Evolutionary conservation across 2,797 vertebrate species (phyloP), one percentile per base, ranked within the genome.

Genomic region (Halcyon smyrnensis): DNA sequence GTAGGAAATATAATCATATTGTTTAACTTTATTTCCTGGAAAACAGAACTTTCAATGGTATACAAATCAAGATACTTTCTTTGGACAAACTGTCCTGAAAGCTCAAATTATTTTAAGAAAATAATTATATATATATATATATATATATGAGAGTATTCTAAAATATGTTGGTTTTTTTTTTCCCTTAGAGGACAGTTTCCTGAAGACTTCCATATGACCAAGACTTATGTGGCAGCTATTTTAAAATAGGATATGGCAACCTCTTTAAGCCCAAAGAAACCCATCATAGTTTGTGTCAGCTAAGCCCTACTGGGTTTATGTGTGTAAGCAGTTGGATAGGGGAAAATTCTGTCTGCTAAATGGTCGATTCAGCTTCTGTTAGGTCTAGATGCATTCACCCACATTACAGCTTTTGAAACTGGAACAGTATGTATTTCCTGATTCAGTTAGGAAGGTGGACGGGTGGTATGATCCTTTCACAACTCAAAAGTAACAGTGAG

Each of bases 161-260:
- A 57, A 30, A 51, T 30, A 48, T 4, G 19, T 13, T 51, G 50
- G 30, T 4, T 3, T 0, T 3, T 39, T 71, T 84, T 94, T 77
- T 36, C 51, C 63, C 60, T 92, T 89, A 84, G 21, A 90, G 68
- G 77, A 76, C 64, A 79, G 9, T 94, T 96, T 98, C 89, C 88
- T 96, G 87, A 89, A 96, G 91, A 68, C 90, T 70, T n/a, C 73
- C 91, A 94, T 97, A 91, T 89, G 94, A 98, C 69, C 85, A 94
- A 51, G 39, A 65, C 32, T 92, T 94, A 79, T 57, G 50, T 50
- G 96, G 85, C 78, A 97, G 71, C 92, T 97, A 85, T 91, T 98
- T 56, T 87, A 89, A 96, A 97, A 94, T 32, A 94, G 48, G 85
- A 13, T 65, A 95, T 63, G 65, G 88, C 75, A 97, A 95, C 59